Conservation (phyloP, 2,113 vertebrate genomes). For the Prinia subflava region DNA sequence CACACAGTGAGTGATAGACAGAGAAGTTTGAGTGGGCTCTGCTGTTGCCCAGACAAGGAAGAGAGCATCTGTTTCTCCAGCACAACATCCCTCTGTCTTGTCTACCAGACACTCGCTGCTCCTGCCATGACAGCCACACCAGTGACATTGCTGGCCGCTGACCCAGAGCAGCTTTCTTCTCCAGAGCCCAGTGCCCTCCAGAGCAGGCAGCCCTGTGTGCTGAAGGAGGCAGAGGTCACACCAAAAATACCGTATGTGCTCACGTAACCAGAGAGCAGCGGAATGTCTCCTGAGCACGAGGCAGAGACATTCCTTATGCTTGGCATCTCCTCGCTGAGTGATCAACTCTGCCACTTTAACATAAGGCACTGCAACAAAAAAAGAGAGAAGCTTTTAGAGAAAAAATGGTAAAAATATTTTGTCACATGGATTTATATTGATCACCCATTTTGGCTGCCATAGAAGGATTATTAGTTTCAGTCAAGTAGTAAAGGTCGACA, state of each 20-base stretch:
- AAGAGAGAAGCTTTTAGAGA: background rate
- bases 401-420: background rate
- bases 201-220: background rate
- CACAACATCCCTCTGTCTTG: background rate
- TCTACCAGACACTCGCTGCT: fast-evolving
- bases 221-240: background rate
- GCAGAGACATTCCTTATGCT: background rate
- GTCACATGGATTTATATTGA: background rate
- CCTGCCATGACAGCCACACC: background rate
- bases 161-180: background rate
- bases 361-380: background rate
- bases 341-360: background rate
- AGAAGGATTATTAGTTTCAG: background rate
- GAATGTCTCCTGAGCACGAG: background rate
- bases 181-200: background rate
- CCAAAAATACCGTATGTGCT: background rate
- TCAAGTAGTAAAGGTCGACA: background rate
- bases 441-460: background rate
- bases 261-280: background rate
- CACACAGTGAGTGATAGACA: background rate
- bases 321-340: background rate
- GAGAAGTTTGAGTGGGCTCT: background rate
- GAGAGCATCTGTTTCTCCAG: background rate
- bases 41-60: background rate
- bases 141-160: background rate